Conservation (phyloP, 2,888 invertebrate species). For the Morinoia aosen region DNA sequence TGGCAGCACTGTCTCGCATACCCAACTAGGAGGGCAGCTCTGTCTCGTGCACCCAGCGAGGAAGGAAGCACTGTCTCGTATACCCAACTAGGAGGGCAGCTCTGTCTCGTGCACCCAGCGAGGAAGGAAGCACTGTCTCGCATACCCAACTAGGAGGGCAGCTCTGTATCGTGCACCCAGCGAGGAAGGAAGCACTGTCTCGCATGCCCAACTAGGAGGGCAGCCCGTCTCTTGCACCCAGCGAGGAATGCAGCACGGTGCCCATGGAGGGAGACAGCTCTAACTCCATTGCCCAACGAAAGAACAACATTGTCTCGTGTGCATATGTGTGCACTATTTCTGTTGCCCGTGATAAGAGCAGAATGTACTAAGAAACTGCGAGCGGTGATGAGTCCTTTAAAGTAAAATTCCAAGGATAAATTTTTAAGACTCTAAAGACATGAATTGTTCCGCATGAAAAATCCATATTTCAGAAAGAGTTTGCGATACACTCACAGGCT, state of each 20-base stretch:
- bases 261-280: no score
- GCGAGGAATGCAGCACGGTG: no score
- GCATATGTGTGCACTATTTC: no score
- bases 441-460: neutral
- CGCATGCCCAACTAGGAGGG: no score
- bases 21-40: no score
- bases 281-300: no score
- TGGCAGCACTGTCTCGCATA: no score
- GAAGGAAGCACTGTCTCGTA: no score
- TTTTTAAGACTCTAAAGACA: neutral
- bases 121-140: neutral
- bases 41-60: no score
- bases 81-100: neutral
- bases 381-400: neutral
- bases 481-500: neutral
- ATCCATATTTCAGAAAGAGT: neutral
- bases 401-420: neutral
- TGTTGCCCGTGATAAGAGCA: neutral
- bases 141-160: neutral
- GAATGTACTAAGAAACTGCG: neutral
- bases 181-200: no score
- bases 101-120: neutral
- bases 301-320: no score
- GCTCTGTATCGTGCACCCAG: neutral
- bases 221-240: no score